Evolutionary conservation across 2,113 vertebrate genomes (phyloP), one percentile per base, ranked within the genome.

Genomic region (Plecturocebus donacophilus): DNA sequence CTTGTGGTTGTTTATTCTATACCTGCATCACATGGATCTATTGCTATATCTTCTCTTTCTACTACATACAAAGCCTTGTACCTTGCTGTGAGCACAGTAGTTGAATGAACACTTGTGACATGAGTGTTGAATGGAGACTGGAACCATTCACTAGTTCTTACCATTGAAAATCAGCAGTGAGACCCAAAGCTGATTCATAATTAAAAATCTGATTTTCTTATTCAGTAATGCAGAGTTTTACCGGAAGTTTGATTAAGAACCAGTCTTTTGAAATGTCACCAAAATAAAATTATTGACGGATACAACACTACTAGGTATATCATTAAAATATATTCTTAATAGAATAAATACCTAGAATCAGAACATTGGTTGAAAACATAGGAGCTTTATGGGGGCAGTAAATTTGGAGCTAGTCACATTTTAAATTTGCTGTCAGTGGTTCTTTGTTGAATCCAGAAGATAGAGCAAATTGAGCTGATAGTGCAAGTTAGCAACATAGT

Each of bases 241-340:
- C 66, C 79, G 84, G 87, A 87, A 96, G 66, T 42, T 61, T 96
- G 84, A 85, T 92, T 96, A 82, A 85, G 91, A 86, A 75, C 27
- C 79, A 80, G 4, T 82, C 84, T 93, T 96, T 95, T 94, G 84
- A 95, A 97, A 91, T 97, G 95, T 95, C 81, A 90, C 56, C 91
- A 97, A 96, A 95, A 87, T 98, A 97, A 93, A 95, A 87, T 81
- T 47, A 11, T 94, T 95, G 90, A 96, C 89, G 97, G 88, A 91
- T 91, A 84, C 35, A 95, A 85, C 52, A 90, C 17, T 7, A 87
- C 89, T 81, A 82, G 58, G 68, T 90, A 68, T 92, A 87, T 90
- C 93, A 95, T 97, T 92, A 96, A 97, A 95, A 85, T 84, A 82
- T 38, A 93, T 90, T 96, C 76, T 96, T 80, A 94, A 77, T 76